phyloP scores from a whole-genome alignment of 2,113 vertebrate genomes.

The Mirounga angustirostris region DNA sequence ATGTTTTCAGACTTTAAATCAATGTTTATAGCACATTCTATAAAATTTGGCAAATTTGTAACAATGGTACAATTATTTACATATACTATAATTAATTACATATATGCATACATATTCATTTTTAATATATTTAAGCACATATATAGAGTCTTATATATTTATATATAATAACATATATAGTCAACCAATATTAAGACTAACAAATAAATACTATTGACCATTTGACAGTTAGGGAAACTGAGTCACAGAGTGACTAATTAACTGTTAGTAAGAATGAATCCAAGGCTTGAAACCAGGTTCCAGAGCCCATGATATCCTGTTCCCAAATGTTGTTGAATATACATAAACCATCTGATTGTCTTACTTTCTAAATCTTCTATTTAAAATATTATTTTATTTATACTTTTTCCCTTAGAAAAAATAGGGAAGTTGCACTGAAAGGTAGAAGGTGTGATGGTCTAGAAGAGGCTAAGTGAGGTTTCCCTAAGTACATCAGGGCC shows the following conservation, averaged over 20 bases:
- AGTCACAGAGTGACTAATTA: neutral
- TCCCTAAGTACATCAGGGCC: neutral
- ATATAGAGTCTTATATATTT: neutral
- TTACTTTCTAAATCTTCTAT: neutral
- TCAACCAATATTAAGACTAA: neutral
- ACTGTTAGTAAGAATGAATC: neutral
- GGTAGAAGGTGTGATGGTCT: neutral
- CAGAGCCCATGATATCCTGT: neutral
- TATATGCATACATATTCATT: neutral
- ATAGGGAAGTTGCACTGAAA: neutral
- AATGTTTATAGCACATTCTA: neutral
- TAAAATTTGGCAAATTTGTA: neutral
- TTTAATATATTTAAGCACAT: neutral
- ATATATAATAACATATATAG: neutral
- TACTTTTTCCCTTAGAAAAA: neutral
- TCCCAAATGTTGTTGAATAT: neutral
- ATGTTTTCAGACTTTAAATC: neutral
- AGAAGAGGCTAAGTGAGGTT: neutral
- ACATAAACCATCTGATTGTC: neutral
- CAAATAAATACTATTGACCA: neutral
- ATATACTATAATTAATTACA: neutral
- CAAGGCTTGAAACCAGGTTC: neutral
- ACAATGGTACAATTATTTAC: neutral
- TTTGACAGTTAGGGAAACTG: neutral
- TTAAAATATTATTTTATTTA: conserved; percentile 28